phyloP scores from a whole-genome alignment of 1,140 invertebrate species.

The Orius laevigatus region DNA sequence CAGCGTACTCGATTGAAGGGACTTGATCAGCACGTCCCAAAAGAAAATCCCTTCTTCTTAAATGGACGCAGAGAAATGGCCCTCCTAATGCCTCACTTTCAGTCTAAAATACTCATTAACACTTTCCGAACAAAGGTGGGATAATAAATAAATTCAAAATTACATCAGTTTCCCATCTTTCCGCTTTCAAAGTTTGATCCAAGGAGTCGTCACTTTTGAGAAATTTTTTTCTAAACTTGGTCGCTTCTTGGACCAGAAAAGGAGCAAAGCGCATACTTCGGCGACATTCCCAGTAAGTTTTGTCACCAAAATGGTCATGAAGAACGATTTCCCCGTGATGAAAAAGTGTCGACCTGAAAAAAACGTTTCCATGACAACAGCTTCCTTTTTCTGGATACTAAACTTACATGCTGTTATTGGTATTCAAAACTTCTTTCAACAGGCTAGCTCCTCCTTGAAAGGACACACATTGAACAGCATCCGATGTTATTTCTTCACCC shows the following conservation, averaged over 20 bases:
- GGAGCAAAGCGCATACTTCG: slow-evolving; percentile 80
- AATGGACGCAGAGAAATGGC: slow-evolving; percentile 63
- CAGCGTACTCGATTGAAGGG: slow-evolving; percentile 52
- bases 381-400: no score
- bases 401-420: no score
- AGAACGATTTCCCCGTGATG: slow-evolving; percentile 54
- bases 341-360: background rate
- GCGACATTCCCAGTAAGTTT: slow-evolving; percentile 68
- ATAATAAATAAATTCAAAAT: no score
- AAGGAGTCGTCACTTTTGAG: slow-evolving; percentile 49
- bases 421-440: slow-evolving; percentile 32
- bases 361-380: no score
- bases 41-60: slow-evolving; percentile 72
- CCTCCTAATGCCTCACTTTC: slow-evolving; percentile 41
- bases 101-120: slow-evolving; percentile 24
- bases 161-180: slow-evolving; percentile 33
- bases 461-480: slow-evolving; percentile 54
- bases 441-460: slow-evolving; percentile 65
- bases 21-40: slow-evolving; percentile 43
- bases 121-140: no score
- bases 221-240: slow-evolving; percentile 45
- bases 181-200: slow-evolving; percentile 38
- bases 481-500: slow-evolving; percentile 33
- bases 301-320: slow-evolving; percentile 71
- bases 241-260: slow-evolving; percentile 48